These are phyloP conservation scores for Syrmaticus mikado DNA, from an alignment of 2,113 vertebrate species.

Conservation along the genomic window DNA sequence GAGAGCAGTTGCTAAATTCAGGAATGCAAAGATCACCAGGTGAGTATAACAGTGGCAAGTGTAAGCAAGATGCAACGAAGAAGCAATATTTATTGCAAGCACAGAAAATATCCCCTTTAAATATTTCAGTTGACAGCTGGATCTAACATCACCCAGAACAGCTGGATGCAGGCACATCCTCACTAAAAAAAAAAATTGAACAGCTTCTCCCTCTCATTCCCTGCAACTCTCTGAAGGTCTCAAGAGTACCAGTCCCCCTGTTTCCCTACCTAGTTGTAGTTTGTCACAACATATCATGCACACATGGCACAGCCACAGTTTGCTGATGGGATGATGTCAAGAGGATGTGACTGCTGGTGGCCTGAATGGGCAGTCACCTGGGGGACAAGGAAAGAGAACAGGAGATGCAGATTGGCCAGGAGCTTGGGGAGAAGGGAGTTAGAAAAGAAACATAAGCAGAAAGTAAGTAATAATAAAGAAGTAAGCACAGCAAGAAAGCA, in stretches of 20 bases:
- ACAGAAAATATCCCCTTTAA: conserved; percentile 29
- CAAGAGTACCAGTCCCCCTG: not conserved
- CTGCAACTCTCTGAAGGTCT: conserved; percentile 4
- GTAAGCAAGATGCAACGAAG: not conserved
- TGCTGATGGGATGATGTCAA: conserved; percentile 3
- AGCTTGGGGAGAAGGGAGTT: not conserved
- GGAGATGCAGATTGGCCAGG: not conserved
- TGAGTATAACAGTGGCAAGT: not conserved
- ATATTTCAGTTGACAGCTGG: conserved; percentile 62
- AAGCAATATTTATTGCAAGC: not conserved
- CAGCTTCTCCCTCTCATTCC: conserved; percentile 26
- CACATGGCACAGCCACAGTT: not conserved
- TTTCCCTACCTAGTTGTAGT: not conserved
- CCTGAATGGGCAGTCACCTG: not conserved
- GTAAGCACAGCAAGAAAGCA: not conserved
- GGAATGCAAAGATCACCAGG: not conserved
- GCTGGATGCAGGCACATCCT: conserved; percentile 16
- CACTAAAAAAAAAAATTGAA: not conserved
- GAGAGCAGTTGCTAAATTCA: not conserved
- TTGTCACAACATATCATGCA: conserved; percentile 30
- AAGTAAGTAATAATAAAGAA: not conserved
- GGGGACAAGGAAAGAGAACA: not conserved
- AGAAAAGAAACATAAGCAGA: not conserved
- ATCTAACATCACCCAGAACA: conserved; percentile 18
- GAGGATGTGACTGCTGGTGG: not conserved